Conservation (phyloP, 2,888 invertebrate genomes). For the Oscheius sp. region DNA sequence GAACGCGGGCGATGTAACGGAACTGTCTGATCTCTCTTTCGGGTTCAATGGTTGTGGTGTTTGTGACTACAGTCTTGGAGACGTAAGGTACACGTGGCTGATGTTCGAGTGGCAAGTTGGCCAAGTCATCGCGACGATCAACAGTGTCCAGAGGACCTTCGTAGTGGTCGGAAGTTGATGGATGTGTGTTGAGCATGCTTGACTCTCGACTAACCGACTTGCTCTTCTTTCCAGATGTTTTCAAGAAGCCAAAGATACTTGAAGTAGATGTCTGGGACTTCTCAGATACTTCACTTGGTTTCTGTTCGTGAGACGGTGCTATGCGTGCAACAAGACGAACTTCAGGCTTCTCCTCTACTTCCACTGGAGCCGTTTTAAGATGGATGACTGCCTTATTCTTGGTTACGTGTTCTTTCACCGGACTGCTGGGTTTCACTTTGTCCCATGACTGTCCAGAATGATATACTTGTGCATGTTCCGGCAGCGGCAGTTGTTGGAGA, state of each 20-base stretch:
- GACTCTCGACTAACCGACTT: constrained; percentile 14
- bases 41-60: neutral
- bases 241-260: constrained; percentile 41
- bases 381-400: constrained; percentile 14
- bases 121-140: constrained; percentile 37
- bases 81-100: constrained; percentile 27
- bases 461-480: constrained; percentile 41
- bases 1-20: constrained; percentile 37
- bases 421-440: constrained; percentile 17
- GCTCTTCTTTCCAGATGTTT: constrained; percentile 8
- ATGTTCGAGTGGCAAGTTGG: constrained; percentile 36
- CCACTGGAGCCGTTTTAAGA: constrained; percentile 16
- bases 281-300: neutral
- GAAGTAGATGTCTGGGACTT: constrained; percentile 22
- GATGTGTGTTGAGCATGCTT: constrained; percentile 3
- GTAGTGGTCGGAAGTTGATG: neutral
- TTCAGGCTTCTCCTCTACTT: constrained; percentile 36
- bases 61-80: constrained; percentile 17
- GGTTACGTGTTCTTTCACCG: constrained; percentile 35
- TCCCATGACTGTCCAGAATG: constrained; percentile 50
- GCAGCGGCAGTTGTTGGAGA: constrained; percentile 34
- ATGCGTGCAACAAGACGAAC: constrained; percentile 37
- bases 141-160: constrained; percentile 40
- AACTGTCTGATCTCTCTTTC: neutral
- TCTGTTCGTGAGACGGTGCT: constrained; percentile 19